Percentiles rank a stretch among this genome's conserved stretches.
Evolutionary conservation across 2,113 vertebrate genomes (phyloP).

Genomic region (Felis chaus): DNA sequence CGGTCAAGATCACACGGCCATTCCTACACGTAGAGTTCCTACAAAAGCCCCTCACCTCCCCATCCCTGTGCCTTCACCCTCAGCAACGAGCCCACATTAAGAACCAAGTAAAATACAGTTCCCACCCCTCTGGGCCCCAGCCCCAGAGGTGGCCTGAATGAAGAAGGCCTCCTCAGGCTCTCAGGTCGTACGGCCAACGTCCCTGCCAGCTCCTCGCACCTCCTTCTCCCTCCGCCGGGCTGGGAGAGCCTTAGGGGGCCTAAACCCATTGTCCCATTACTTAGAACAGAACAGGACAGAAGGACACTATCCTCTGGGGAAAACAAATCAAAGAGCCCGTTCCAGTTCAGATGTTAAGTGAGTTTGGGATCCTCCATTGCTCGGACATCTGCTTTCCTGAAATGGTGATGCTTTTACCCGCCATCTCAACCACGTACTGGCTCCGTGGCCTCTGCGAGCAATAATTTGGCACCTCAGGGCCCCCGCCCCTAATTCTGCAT

Average conservation of each 20-base stretch:
- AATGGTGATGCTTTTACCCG: neutral
- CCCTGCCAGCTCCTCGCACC: neutral
- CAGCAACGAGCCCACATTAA: neutral
- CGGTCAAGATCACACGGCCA: neutral
- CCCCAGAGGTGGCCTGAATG: neutral
- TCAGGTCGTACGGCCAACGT: accelerated
- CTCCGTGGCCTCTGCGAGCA: accelerated
- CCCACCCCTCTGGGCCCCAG: accelerated
- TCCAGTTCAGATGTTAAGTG: accelerated
- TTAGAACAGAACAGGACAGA: neutral
- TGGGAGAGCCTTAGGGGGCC: accelerated
- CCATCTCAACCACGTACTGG: neutral
- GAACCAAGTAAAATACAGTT: accelerated
- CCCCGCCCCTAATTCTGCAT: neutral
- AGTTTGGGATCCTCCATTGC: accelerated
- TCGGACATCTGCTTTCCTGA: neutral
- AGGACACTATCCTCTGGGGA: neutral
- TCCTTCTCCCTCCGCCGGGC: accelerated
- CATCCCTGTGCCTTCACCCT: neutral
- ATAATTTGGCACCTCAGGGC: neutral
- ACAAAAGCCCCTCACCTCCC: neutral
- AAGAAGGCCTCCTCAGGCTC: accelerated
- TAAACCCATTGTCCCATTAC: accelerated
- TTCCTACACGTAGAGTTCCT: neutral
- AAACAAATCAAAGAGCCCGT: accelerated